phyloP scores from a whole-genome alignment of 2,797 vertebrate species.

The Muraenolepis orangiensis region DNA sequence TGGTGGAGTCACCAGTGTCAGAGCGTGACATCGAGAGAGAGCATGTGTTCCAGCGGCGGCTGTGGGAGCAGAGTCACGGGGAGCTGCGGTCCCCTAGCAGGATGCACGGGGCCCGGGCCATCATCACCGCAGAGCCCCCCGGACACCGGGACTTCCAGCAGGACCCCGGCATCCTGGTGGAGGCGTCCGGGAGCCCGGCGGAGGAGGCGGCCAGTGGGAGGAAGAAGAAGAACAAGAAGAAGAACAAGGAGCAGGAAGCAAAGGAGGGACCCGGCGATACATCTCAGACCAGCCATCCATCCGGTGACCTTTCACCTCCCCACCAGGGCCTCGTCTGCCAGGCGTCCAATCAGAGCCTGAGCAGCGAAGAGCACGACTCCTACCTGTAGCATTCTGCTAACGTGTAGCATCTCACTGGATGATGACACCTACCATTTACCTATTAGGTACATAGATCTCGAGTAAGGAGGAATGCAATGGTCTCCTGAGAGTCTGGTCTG shows the following conservation, averaged over 20 bases:
- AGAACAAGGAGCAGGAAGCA: conserved; percentile 22
- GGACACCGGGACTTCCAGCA: conserved; percentile 78
- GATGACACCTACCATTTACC: too few species aligned
- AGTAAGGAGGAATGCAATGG: too few species aligned
- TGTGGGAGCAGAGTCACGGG: conserved; percentile 86
- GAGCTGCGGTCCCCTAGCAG: conserved; percentile 87
- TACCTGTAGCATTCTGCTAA: conserved; percentile 80
- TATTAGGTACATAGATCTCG: too few species aligned
- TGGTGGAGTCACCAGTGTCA: conserved; percentile 82
- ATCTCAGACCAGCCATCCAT: conserved; percentile 35
- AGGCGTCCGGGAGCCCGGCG: conserved; percentile 15
- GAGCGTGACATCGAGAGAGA: conserved; percentile 94
- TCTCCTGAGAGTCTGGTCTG: too few species aligned
- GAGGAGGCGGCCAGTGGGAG: background rate
- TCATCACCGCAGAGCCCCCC: conserved; percentile 85
- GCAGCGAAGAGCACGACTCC: conserved; percentile 87
- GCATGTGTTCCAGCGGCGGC: conserved; percentile 85
- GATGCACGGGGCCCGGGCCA: conserved; percentile 93
- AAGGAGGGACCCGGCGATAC: conserved; percentile 32
- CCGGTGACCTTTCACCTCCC: conserved; percentile 29
- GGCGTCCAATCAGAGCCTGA: conserved; percentile 85
- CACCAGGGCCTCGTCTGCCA: conserved; percentile 38
- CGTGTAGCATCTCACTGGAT: background rate
- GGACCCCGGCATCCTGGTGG: conserved; percentile 83
- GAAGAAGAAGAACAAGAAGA: conserved; percentile 10